Evolutionary conservation across 64 coral and sea anemone genomes (phyloP), one percentile per base, ranked within the genome.

Genomic region (Trachythela sp.): DNA sequence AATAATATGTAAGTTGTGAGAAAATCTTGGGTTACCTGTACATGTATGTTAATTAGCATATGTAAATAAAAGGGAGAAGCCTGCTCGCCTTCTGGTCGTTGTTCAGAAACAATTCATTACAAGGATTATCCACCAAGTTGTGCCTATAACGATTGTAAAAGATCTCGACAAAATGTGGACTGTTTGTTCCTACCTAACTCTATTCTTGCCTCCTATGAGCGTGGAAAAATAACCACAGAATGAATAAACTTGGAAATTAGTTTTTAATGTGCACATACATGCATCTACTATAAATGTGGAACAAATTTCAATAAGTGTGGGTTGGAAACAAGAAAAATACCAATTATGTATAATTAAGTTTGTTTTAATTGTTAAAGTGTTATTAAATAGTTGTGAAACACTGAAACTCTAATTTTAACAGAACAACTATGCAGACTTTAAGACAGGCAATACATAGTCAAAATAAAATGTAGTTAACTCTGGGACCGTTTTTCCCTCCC

Each of bases 91-190:
- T 49, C 8, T 49, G 48, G 48, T 49, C 15, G 48, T 49, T 49
- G 15, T 49, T 9, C 15, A 49, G 7, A 15, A n/a, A 9, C 15
- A 9, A 9, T 49, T 49, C 48, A 49, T 49, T 49, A 49, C 48
- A 49, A 75, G 84, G 36, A 93, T 93, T 83, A 15, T 93, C 13
- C 83, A 68, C 51, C 9, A 9, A 54, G 22, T 54, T 10, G 9
- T 54, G 9, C 51, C 22, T 10, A 54, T 54, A 10, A 10, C 51
- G 22, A 54, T 54, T 9, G 51, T 22, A 58, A 67, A 87, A 85
- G 92, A 93, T 59, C 51, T 93, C n/a, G 90, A 89, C 48, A 89
- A 87, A 86, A 86, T 90, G 13, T 93, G 92, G 88, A 39, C 41
- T 83, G n/a, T n/a, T n/a, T n/a, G n/a, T n/a, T n/a, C n/a, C n/a